Evolutionary conservation across 1,140 invertebrate genomes (phyloP).

Genomic region (Achroia grisella): DNA sequence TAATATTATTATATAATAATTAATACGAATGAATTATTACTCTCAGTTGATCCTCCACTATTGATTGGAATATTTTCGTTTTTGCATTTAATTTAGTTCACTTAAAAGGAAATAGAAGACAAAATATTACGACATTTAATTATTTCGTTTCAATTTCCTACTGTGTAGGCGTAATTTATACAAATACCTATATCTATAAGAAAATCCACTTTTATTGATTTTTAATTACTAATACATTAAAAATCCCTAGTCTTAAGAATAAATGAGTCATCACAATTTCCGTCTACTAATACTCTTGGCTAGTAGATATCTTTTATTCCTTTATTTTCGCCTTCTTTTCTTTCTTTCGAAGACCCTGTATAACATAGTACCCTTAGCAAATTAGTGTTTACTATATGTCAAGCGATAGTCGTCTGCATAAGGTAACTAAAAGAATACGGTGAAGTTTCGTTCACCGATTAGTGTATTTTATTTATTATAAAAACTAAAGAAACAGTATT

Average conservation of each 20-base stretch:
- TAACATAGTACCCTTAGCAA: constrained; percentile 62
- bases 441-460: no score
- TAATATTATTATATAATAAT: constrained; percentile 4
- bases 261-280: constrained; percentile 31
- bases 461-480: no score
- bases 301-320: constrained; percentile 19
- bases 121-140: neutral
- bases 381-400: constrained; percentile 45
- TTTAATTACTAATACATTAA: constrained; percentile 6
- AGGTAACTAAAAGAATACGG: no score
- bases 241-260: constrained; percentile 41
- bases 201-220: no score
- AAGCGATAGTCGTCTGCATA: constrained; percentile 24
- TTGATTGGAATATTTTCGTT: neutral
- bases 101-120: neutral
- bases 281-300: constrained; percentile 36
- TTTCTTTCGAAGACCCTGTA: constrained; percentile 50
- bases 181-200: neutral
- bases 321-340: constrained; percentile 17
- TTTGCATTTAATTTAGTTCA: neutral
- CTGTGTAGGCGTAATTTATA: constrained; percentile 22
- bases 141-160: constrained; percentile 22
- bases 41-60: neutral
- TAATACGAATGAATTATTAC: neutral
- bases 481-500: constrained; percentile 5